Percentiles rank a stretch among this genome's conserved stretches.
These are phyloP conservation scores for Argentina silus DNA, from an alignment of 2,797 vertebrate genomes.

Conservation along the genomic window DNA sequence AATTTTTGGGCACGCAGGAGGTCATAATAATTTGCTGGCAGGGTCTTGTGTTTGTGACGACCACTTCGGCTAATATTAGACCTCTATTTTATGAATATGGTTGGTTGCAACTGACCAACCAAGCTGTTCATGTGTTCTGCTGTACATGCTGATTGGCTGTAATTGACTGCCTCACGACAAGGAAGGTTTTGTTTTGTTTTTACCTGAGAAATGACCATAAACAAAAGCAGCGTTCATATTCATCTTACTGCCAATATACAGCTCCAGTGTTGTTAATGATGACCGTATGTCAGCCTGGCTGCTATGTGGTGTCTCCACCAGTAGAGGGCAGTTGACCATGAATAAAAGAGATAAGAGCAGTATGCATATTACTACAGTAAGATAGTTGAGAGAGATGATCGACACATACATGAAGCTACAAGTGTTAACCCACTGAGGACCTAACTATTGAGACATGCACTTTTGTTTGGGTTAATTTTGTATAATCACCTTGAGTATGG, in stretches of 20 bases:
- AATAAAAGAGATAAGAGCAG: background rate
- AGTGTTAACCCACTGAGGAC: no score
- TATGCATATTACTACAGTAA: background rate
- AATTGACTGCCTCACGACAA: no score
- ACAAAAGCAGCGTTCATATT: no score
- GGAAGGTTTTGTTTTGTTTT: no score
- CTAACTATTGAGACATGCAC: no score
- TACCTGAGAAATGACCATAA: background rate
- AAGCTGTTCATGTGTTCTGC: no score
- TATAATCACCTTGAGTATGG: background rate
- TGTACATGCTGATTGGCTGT: no score
- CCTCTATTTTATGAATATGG: slow-evolving; percentile 5
- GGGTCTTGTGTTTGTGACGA: background rate
- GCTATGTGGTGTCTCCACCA: slow-evolving; percentile 24
- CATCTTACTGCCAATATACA: no score
- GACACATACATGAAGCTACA: no score
- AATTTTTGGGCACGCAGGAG: background rate
- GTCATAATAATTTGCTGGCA: background rate
- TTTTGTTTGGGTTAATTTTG: no score
- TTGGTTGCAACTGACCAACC: background rate
- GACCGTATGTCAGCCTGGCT: background rate
- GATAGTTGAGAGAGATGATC: slow-evolving; percentile 5
- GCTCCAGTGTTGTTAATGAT: no score
- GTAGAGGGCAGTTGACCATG: slow-evolving; percentile 33
- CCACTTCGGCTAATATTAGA: slow-evolving; percentile 6